phyloP scores from a whole-genome alignment of 1,140 invertebrate species.

The Papilio polyxenes region DNA sequence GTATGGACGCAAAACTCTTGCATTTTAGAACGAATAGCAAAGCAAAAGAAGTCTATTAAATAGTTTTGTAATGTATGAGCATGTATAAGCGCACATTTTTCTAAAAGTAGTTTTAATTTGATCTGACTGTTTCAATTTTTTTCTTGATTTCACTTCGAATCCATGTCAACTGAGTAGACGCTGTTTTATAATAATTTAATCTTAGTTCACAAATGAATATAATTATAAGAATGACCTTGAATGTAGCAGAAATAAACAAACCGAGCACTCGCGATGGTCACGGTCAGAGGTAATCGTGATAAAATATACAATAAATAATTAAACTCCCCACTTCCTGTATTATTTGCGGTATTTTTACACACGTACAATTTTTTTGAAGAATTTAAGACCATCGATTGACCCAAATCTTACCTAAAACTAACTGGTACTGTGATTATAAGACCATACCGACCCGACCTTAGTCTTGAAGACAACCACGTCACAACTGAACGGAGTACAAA shows the following conservation, averaged over 20 bases:
- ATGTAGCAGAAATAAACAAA: constrained; percentile 7
- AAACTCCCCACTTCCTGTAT: not conserved
- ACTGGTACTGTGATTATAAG: too few relatives aligned
- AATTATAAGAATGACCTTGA: not conserved
- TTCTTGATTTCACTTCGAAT: not conserved
- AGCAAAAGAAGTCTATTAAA: not conserved
- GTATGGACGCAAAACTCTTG: constrained; percentile 43
- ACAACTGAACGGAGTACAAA: too few relatives aligned
- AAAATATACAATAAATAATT: not conserved
- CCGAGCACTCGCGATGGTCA: not conserved
- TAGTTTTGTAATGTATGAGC: not conserved
- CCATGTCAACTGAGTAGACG: not conserved
- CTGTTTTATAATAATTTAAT: not conserved
- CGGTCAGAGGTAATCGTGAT: not conserved
- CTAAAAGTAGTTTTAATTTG: too few relatives aligned
- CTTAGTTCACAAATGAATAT: not conserved
- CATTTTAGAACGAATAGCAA: not conserved
- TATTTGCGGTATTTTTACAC: too few relatives aligned
- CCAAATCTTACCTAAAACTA: too few relatives aligned
- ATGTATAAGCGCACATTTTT: too few relatives aligned
- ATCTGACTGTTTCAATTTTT: too few relatives aligned
- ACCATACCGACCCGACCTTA: too few relatives aligned
- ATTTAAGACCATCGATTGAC: too few relatives aligned
- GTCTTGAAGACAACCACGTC: too few relatives aligned
- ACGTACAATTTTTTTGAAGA: too few relatives aligned